Base-by-base conservation (phyloP, 64 coral and sea anemone species). In the Trachythela sp. region DNA sequence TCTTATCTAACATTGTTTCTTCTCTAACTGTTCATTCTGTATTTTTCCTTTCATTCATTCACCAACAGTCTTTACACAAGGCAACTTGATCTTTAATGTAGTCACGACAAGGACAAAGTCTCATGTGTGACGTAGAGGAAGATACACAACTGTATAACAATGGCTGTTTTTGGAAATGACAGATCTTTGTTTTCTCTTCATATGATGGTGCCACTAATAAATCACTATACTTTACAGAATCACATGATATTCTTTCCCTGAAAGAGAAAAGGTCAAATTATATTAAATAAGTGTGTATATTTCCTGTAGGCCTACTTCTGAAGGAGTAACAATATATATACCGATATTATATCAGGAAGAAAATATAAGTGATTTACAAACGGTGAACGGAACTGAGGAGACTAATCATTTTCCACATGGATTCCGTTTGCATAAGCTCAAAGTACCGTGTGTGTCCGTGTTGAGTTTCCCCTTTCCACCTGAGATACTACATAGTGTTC, bases 31-130 rank as follows among this genome's bases (percentile, higher is more conserved):
- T 18, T 59, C 54, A 59, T 17, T 59, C 15, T n/a, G 14, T 59
- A 22, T 22, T 59, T 18, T 4, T n/a, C 3, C 3, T 59, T 59
- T 4, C 3, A 59, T 30, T 80, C 31, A 17, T 35, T 80, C 37
- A 80, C 75, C 75, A 80, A 80, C 75, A 80, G 8, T 39, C 20
- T 13, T 39, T 2, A 18, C 75, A 80, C 13, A 80, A 39, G 3
- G 75, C 75, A 35, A 80, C 75, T 80, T 80, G 75, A 18, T 39
- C 75, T 80, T 36, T 80, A 37, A 36, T 39, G 75, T 80, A 80
- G 30, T 80, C 75, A 35, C 75, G 75, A 80, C 75, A 80, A 36
- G 75, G 75, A 18, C 75, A 80, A 30, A 80, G 31, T 80, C 75
- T 30, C 33, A 39, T 15, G 37, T 80, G 75, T 37, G 10, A 35